Evolutionary conservation across 2,797 vertebrate species (phyloP).

Genomic region (Megalops cyprinoides): DNA sequence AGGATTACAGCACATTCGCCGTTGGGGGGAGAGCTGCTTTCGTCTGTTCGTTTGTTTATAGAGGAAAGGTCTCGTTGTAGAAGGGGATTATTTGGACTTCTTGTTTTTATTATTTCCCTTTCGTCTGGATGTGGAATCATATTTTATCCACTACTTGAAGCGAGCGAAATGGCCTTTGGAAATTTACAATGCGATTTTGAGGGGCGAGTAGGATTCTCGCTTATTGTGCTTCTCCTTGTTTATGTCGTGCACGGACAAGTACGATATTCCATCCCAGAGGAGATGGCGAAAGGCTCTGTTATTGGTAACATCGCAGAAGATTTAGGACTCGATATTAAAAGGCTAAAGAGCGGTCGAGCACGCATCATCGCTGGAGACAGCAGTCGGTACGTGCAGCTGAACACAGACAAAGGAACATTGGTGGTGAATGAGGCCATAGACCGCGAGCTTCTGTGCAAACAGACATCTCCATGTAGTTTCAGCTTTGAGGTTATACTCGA

Average conservation of each 20-base stretch:
- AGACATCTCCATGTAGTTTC: slow-evolving; percentile 67
- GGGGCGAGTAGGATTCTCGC: not conserved
- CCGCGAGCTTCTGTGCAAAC: slow-evolving; percentile 62
- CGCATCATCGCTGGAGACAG: slow-evolving; percentile 58
- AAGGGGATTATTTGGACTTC: not conserved
- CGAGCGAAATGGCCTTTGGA: not conserved
- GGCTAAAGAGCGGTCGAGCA: slow-evolving; percentile 60
- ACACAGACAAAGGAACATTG: slow-evolving; percentile 64
- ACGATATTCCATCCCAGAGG: slow-evolving; percentile 69
- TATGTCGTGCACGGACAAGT: slow-evolving; percentile 53
- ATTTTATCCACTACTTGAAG: not conserved
- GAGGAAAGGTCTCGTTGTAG: not conserved
- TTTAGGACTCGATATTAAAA: slow-evolving; percentile 63
- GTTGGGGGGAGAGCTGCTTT: not conserved
- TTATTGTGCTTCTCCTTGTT: not conserved
- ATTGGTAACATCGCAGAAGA: slow-evolving; percentile 69
- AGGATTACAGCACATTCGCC: not conserved
- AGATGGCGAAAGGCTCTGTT: slow-evolving; percentile 66
- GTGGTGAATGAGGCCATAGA: slow-evolving; percentile 67
- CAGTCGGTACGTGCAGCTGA: slow-evolving; percentile 60
- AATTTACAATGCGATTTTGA: not conserved
- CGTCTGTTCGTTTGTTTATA: not conserved
- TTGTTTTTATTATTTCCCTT: not conserved
- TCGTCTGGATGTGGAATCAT: not conserved
- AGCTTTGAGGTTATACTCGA: slow-evolving; percentile 69